Conservation (phyloP, 2,113 vertebrate genomes). For the Amia ocellicauda region DNA sequence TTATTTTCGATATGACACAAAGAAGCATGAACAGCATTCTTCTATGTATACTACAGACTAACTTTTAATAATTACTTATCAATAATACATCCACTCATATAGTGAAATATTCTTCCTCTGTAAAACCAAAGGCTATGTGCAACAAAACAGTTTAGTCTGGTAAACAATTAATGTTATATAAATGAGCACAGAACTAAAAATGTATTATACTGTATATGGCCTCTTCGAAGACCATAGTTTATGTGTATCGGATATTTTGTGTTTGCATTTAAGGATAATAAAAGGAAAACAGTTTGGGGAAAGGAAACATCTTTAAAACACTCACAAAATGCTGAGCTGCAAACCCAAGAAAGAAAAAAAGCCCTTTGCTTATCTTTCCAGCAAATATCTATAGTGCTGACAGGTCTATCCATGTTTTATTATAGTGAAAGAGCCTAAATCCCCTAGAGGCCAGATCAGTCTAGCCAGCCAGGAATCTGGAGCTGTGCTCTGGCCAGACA, state of each 20-base stretch:
- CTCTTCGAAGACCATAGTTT: too few relatives aligned
- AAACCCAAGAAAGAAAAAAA: slow-evolving; percentile 42
- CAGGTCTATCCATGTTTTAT: slow-evolving; percentile 61
- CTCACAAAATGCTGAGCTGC: slow-evolving; percentile 37
- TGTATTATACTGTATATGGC: too few relatives aligned
- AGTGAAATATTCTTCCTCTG: too few relatives aligned
- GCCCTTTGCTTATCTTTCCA: slow-evolving; percentile 48
- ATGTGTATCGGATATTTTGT: background rate
- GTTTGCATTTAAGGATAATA: slow-evolving; percentile 39
- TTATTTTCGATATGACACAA: too few relatives aligned
- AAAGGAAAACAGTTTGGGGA: slow-evolving; percentile 35
- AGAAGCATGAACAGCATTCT: too few relatives aligned
- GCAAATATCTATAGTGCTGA: slow-evolving; percentile 53
- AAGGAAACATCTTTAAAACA: slow-evolving; percentile 51
- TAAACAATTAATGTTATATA: too few relatives aligned
- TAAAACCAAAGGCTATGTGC: too few relatives aligned
- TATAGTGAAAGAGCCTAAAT: slow-evolving; percentile 41
- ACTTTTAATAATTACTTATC: too few relatives aligned
- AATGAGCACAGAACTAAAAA: too few relatives aligned
- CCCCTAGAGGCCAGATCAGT: slow-evolving; percentile 40
- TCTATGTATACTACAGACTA: too few relatives aligned
- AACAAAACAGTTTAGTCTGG: too few relatives aligned
- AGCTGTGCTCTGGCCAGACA: slow-evolving; percentile 24
- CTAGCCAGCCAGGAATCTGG: slow-evolving; percentile 42
- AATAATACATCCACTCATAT: too few relatives aligned